Conservation (phyloP, 2,113 vertebrate species). For the Rhinogobius similis region DNA sequence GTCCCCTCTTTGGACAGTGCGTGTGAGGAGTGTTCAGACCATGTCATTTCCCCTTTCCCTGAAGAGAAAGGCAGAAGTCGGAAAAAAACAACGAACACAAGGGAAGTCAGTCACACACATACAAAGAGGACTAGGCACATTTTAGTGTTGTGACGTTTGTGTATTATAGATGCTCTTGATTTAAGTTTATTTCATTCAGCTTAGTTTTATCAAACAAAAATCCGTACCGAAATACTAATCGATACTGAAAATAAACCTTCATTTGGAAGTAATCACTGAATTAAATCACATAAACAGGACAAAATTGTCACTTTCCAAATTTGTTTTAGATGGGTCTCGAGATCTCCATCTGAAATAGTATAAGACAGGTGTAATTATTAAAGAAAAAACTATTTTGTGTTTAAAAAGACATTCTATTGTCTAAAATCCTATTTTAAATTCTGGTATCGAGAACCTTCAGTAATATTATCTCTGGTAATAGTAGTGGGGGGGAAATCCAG, state of each 20-base stretch:
- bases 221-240: neutral
- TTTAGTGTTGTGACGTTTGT: neutral
- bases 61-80: conserved; percentile 52
- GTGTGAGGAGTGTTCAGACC: conserved; percentile 71
- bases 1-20: conserved; percentile 45
- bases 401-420: too few species aligned
- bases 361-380: too few species aligned
- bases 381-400: too few species aligned
- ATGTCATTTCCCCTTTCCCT: conserved; percentile 75
- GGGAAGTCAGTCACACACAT: conserved; percentile 43
- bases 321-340: too few species aligned
- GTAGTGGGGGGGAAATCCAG: too few species aligned
- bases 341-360: too few species aligned
- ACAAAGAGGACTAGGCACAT: neutral
- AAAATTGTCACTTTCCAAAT: too few species aligned
- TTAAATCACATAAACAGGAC: too few species aligned
- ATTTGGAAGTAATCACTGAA: too few species aligned
- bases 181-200: neutral
- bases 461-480: too few species aligned
- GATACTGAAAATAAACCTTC: neutral
- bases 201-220: neutral
- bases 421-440: too few species aligned
- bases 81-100: conserved; percentile 59
- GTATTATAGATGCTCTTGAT: neutral
- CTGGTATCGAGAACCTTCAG: too few species aligned